A percentile compares a stretch with the other conserved stretches of the same genome.
Conservation (phyloP, 2,888 invertebrate genomes). For the Eupithecia pulchellata region DNA sequence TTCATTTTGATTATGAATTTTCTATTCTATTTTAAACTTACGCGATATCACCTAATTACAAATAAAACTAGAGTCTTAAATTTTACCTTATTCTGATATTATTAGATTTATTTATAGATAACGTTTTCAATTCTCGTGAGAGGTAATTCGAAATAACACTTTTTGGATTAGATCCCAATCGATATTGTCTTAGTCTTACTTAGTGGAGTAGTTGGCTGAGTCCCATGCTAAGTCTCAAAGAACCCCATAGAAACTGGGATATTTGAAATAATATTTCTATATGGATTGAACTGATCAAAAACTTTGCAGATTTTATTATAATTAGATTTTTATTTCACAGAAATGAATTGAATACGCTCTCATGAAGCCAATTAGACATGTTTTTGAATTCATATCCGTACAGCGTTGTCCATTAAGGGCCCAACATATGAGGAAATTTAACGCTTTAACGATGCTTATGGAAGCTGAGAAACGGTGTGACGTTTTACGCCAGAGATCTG, state of each 20-base stretch:
- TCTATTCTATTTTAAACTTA: no score
- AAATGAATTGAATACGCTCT: not conserved
- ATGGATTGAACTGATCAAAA: not conserved
- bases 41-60: not conserved
- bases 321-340: constrained; percentile 4
- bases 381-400: not conserved
- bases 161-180: constrained; percentile 11
- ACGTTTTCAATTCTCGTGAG: not conserved
- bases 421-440: not conserved
- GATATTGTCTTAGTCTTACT: constrained; percentile 1
- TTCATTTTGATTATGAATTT: no score
- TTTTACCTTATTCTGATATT: not conserved
- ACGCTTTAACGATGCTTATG: not conserved
- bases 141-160: constrained; percentile 2
- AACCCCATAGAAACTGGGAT: constrained; percentile 3
- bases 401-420: not conserved
- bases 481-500: not conserved
- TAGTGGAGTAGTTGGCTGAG: constrained; percentile 12
- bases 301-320: constrained; percentile 23
- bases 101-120: not conserved
- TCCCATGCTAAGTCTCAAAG: constrained; percentile 9
- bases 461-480: not conserved
- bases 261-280: not conserved
- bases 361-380: not conserved
- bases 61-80: not conserved